These are phyloP conservation scores for Brenthis hecate DNA, from an alignment of 2,888 invertebrate genomes.

Conservation along the genomic window DNA sequence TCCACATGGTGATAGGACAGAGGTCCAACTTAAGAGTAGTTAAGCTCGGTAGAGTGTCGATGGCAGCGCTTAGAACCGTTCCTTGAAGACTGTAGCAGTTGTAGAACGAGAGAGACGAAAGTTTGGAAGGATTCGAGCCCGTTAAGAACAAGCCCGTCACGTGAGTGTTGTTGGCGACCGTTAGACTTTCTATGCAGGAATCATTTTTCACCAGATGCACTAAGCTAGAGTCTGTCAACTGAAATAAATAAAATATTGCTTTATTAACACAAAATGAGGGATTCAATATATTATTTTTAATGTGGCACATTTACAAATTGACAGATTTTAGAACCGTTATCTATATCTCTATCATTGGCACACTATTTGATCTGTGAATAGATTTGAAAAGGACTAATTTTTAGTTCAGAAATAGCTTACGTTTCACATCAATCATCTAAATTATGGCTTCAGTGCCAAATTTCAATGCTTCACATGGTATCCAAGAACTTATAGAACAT, in stretches of 20 bases:
- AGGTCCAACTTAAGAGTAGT: conserved; percentile 64
- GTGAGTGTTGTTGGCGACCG: conserved; percentile 67
- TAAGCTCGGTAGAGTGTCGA: conserved; percentile 58
- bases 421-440: no score
- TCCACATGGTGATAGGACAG: conserved; percentile 67
- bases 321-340: no score
- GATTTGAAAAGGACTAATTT: no score
- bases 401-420: no score
- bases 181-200: conserved; percentile 61
- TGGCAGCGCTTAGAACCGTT: conserved; percentile 61
- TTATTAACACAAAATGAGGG: background rate
- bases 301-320: background rate
- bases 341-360: no score
- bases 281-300: background rate
- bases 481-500: no score
- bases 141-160: conserved; percentile 72
- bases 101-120: conserved; percentile 63
- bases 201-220: conserved; percentile 67
- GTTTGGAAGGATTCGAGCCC: conserved; percentile 53
- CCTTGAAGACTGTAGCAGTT: conserved; percentile 74
- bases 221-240: conserved; percentile 72
- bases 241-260: conserved; percentile 39
- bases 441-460: no score
- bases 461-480: no score
- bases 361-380: no score